phyloP scores from a whole-genome alignment of 2,113 vertebrate genomes.

The Petrocephalus zakoni region DNA sequence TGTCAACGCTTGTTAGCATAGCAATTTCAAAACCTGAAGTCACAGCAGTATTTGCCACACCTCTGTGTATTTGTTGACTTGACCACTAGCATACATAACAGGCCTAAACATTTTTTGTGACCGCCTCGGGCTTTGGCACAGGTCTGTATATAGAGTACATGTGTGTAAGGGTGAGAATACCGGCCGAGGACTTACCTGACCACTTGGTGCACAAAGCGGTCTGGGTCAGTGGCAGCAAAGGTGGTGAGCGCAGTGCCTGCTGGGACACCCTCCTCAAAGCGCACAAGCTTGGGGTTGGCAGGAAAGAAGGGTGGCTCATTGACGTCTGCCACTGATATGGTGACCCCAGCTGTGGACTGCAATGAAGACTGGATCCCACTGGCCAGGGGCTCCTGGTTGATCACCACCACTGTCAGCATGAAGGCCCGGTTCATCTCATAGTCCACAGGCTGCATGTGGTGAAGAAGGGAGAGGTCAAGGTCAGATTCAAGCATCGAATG shows the following conservation, averaged over 20 bases:
- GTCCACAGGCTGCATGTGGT: slow-evolving; percentile 75
- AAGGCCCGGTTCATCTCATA: slow-evolving; percentile 95
- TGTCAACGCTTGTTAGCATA: too few relatives aligned
- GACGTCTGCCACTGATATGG: slow-evolving; percentile 85
- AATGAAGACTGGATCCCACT: slow-evolving; percentile 93
- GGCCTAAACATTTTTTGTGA: too few relatives aligned
- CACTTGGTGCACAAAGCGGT: slow-evolving; percentile 82
- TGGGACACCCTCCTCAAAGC: slow-evolving; percentile 88
- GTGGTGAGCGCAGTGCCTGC: slow-evolving; percentile 77
- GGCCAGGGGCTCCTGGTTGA: slow-evolving; percentile 91
- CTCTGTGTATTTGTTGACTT: too few relatives aligned
- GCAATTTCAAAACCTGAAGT: too few relatives aligned
- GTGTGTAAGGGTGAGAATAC: neutral
- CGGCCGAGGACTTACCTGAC: slow-evolving; percentile 67
- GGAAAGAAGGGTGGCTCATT: slow-evolving; percentile 92
- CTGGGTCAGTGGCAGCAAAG: slow-evolving; percentile 67
- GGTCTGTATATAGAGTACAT: neutral
- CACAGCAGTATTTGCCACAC: too few relatives aligned
- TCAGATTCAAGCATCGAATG: neutral
- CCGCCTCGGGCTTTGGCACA: too few relatives aligned
- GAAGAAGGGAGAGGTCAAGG: neutral
- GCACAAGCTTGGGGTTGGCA: slow-evolving; percentile 82
- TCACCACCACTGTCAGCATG: slow-evolving; percentile 93
- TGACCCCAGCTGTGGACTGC: slow-evolving; percentile 89
- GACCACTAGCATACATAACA: too few relatives aligned